A percentile compares a stretch with the other conserved stretches of the same genome.
These are phyloP conservation scores for Cabera pusaria DNA, from an alignment of 2,888 invertebrate genomes.

Conservation along the genomic window DNA sequence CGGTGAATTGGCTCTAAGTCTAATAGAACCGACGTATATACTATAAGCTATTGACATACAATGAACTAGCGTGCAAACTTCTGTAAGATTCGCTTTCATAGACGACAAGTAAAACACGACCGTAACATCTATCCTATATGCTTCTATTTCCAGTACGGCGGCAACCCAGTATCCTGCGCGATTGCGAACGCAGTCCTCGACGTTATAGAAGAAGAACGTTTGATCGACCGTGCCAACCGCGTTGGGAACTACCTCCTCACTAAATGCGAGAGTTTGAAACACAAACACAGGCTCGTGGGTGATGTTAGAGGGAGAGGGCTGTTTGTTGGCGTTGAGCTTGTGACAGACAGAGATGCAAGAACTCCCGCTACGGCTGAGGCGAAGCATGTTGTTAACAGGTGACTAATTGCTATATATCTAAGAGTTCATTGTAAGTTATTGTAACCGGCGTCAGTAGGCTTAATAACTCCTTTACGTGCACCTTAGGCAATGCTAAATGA, in stretches of 20 bases:
- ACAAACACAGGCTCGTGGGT: slow-evolving; percentile 91
- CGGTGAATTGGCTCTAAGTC: too few relatives aligned
- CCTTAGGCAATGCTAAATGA: too few relatives aligned
- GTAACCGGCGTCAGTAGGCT: too few relatives aligned
- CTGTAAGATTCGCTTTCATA: too few relatives aligned
- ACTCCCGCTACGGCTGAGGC: slow-evolving; percentile 94
- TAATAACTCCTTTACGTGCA: too few relatives aligned
- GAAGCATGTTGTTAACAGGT: slow-evolving; percentile 87
- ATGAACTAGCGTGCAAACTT: too few relatives aligned
- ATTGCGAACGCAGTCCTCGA: slow-evolving; percentile 97
- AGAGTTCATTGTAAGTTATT: too few relatives aligned
- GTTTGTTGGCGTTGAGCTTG: slow-evolving; percentile 97
- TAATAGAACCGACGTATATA: too few relatives aligned
- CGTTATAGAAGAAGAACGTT: slow-evolving; percentile 93
- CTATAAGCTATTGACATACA: too few relatives aligned
- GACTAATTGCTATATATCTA: too few relatives aligned
- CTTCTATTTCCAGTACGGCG: slow-evolving; percentile 90
- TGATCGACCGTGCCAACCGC: slow-evolving; percentile 91
- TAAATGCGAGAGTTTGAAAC: slow-evolving; percentile 86
- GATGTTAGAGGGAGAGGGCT: slow-evolving; percentile 95
- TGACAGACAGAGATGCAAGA: slow-evolving; percentile 88
- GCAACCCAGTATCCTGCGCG: slow-evolving; percentile 99
- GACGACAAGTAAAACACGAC: slow-evolving; percentile 4
- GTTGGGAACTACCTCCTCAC: slow-evolving; percentile 92
- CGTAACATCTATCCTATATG: neutral